These are phyloP conservation scores for Enteromius viviparus DNA, from an alignment of 2,797 vertebrate genomes.

Conservation along the genomic window DNA sequence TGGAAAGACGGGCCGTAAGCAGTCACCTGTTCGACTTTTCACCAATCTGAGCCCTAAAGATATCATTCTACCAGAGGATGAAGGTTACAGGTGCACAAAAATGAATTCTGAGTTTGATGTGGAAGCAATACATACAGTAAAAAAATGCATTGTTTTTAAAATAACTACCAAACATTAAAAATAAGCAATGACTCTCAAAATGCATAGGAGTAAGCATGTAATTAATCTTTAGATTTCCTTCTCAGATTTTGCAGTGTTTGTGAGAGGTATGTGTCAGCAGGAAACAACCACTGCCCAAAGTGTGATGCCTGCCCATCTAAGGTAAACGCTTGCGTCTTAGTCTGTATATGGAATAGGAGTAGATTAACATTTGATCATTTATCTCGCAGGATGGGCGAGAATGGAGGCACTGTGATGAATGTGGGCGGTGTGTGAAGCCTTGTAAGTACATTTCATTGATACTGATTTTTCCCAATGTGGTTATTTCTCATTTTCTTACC, in stretches of 20 bases:
- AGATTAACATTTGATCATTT: neutral
- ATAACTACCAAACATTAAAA: neutral
- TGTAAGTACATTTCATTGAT: constrained; percentile 76
- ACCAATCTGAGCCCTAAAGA: constrained; percentile 83
- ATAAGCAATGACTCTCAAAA: neutral
- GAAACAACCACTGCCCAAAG: constrained; percentile 87
- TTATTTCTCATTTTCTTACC: neutral
- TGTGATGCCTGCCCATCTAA: constrained; percentile 92
- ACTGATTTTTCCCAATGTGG: neutral
- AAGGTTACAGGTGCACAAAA: constrained; percentile 88
- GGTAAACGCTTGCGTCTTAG: constrained; percentile 70
- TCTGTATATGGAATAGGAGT: neutral
- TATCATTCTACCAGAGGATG: constrained; percentile 84
- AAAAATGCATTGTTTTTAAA: neutral
- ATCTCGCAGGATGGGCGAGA: constrained; percentile 84
- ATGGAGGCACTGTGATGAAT: constrained; percentile 89
- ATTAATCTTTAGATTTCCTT: neutral
- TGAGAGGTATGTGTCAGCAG: constrained; percentile 82
- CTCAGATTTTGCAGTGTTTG: constrained; percentile 87
- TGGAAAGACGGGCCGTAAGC: constrained; percentile 89
- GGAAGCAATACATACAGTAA: neutral
- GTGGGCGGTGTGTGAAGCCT: constrained; percentile 92
- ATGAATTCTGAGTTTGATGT: neutral
- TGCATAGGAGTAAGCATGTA: neutral
- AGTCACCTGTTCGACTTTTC: constrained; percentile 94